Evolutionary conservation across 2,888 invertebrate genomes (phyloP).

Genomic region (Rutpela maculata): DNA sequence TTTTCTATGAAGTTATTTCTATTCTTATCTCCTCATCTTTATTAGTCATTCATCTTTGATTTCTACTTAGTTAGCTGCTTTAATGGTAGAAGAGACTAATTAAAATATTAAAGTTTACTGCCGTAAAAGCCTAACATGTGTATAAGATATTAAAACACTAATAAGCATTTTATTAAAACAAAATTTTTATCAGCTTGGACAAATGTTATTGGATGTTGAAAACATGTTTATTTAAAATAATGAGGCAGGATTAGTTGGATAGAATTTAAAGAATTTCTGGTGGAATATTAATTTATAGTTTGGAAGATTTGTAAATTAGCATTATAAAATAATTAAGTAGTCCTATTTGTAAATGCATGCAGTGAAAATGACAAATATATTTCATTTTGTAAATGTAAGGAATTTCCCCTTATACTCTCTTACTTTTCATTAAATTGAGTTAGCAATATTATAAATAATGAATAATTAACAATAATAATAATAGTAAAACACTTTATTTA

Average conservation of each 20-base stretch:
- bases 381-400: too few species aligned
- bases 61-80: slow-evolving; percentile 1
- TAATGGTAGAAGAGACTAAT: background rate
- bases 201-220: background rate
- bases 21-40: background rate
- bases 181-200: background rate
- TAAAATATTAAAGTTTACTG: slow-evolving; percentile 4
- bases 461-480: too few species aligned
- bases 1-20: background rate
- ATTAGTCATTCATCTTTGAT: background rate
- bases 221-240: slow-evolving; percentile 7
- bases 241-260: background rate
- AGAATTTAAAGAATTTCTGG: background rate
- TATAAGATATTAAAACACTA: slow-evolving; percentile 1
- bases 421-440: too few species aligned
- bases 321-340: too few species aligned
- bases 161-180: background rate
- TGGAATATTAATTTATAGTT: background rate
- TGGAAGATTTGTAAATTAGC: too few species aligned
- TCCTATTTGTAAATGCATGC: too few species aligned
- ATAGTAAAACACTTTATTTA: too few species aligned
- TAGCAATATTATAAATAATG: too few species aligned
- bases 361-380: too few species aligned
- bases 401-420: too few species aligned
- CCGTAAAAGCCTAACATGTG: background rate